Evolutionary conservation across 2,888 invertebrate species (phyloP).

Genomic region (Lycaena phlaeas): DNA sequence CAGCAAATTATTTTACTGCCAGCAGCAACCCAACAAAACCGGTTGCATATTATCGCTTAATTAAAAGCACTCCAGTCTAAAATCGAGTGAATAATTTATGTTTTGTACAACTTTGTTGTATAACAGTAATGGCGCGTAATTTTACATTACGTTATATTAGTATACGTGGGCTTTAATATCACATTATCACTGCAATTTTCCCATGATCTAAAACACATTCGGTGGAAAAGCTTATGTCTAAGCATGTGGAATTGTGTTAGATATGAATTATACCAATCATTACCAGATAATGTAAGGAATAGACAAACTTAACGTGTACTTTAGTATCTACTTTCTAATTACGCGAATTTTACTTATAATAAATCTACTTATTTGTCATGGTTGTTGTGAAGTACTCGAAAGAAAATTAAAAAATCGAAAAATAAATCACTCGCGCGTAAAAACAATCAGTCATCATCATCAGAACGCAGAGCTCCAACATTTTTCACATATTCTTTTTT

Average conservation of each 20-base stretch:
- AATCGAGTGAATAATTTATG: slow-evolving; percentile 9
- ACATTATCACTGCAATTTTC: not conserved
- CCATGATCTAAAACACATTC: not conserved
- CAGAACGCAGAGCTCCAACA: too few species aligned
- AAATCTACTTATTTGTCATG: too few species aligned
- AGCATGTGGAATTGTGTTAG: not conserved
- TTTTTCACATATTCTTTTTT: too few species aligned
- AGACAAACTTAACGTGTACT: too few species aligned
- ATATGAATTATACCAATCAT: not conserved
- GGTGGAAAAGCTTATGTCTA: not conserved
- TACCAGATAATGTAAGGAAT: not conserved
- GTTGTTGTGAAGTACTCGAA: too few species aligned
- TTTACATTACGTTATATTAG: slow-evolving; percentile 12
- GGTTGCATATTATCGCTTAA: not conserved
- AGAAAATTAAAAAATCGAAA: too few species aligned
- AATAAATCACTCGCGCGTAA: too few species aligned
- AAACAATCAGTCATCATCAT: too few species aligned
- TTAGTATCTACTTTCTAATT: too few species aligned
- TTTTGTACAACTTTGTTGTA: not conserved
- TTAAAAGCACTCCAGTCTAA: slow-evolving; percentile 1
- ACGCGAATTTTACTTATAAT: too few species aligned
- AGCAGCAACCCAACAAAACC: not conserved
- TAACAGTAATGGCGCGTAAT: slow-evolving; percentile 15
- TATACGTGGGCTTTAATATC: not conserved
- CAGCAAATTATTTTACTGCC: too few species aligned